Evolutionary conservation across 2,797 vertebrate genomes (phyloP).

Genomic region (Lerista edwardsae): DNA sequence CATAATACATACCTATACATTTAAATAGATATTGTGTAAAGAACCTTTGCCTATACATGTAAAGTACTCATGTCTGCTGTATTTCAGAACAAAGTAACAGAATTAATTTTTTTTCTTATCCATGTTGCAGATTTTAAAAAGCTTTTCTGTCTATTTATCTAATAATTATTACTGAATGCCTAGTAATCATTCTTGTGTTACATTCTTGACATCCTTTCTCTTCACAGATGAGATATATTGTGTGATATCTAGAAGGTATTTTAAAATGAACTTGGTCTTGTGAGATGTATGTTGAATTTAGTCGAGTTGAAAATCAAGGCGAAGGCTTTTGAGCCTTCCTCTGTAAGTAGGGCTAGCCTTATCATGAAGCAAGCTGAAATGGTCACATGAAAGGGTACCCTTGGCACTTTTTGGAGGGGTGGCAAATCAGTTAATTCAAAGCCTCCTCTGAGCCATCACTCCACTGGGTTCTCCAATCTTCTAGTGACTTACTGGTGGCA

Average conservation of each 20-base stretch:
- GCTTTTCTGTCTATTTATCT: conserved; percentile 60
- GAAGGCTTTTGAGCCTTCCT: conserved; percentile 63
- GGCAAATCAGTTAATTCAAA: too few relatives aligned
- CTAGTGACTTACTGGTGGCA: too few relatives aligned
- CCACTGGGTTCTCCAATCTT: too few relatives aligned
- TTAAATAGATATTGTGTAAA: conserved; percentile 1
- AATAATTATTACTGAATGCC: conserved; percentile 62
- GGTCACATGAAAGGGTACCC: too few relatives aligned
- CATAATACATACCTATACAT: neutral
- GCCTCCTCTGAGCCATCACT: too few relatives aligned
- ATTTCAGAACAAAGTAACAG: conserved; percentile 23
- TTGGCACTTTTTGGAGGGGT: too few relatives aligned
- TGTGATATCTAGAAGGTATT: conserved; percentile 65
- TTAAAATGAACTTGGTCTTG: conserved; percentile 61
- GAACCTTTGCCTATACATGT: conserved; percentile 22
- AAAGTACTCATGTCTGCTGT: conserved; percentile 33
- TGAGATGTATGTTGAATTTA: conserved; percentile 52
- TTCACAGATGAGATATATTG: conserved; percentile 53
- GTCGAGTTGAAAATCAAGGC: conserved; percentile 50
- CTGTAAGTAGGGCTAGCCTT: too few relatives aligned
- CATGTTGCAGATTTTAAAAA: conserved; percentile 58
- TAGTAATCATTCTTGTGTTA: conserved; percentile 49
- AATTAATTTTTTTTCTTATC: conserved; percentile 60
- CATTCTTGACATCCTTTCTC: conserved; percentile 53
- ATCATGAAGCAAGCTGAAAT: too few relatives aligned